A percentile compares a stretch with the other conserved stretches of the same genome.
Conservation (phyloP, 2,797 vertebrate species). For the Anisognathus igniventris region DNA sequence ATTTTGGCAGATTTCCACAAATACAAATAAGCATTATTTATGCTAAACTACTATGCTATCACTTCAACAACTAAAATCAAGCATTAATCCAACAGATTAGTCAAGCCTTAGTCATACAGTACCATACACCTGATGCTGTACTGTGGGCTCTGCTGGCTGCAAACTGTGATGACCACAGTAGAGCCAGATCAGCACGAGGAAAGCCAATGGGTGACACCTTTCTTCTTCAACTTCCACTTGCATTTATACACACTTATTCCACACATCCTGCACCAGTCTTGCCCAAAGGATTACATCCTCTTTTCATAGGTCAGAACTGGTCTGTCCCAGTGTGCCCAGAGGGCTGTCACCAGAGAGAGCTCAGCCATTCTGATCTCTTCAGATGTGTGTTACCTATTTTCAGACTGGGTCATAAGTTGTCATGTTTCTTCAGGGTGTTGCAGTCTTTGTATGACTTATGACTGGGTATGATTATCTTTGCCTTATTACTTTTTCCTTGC, state of each 20-base stretch:
- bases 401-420: not conserved
- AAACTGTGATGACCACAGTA: not conserved
- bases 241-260: not conserved
- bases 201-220: not conserved
- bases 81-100: not conserved
- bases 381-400: not conserved
- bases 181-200: not conserved
- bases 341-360: not conserved
- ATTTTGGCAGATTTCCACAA: not conserved
- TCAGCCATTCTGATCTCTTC: not conserved
- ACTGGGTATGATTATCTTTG: not conserved
- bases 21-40: not conserved
- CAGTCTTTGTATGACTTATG: not conserved
- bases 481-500: not conserved
- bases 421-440: not conserved
- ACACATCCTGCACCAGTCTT: rapidly evolving
- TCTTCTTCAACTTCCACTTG: not conserved
- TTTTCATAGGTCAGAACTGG: not conserved
- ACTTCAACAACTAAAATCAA: not conserved
- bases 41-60: not conserved
- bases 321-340: not conserved
- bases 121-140: not conserved
- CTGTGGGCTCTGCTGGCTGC: not conserved
- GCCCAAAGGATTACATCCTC: rapidly evolving
- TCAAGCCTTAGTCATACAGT: not conserved